Conservation (phyloP, 1,140 invertebrate species). For the Parasteatoda tepidariorum region DNA sequence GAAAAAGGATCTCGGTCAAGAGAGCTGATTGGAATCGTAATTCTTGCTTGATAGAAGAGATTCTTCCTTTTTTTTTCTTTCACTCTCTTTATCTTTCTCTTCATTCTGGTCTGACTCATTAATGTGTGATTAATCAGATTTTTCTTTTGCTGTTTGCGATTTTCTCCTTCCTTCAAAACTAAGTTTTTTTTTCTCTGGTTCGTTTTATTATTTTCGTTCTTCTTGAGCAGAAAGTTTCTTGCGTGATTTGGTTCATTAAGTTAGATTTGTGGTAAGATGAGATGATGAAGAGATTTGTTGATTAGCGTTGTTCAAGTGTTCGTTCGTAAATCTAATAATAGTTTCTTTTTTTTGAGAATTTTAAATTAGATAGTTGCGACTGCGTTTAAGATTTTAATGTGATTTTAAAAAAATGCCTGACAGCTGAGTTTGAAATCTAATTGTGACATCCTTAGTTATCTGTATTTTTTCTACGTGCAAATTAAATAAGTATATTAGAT, state of each 20-base stretch:
- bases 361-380: too few relatives aligned
- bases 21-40: constrained; percentile 55
- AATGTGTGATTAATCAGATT: constrained; percentile 57
- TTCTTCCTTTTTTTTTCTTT: neutral
- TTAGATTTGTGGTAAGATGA: constrained; percentile 8
- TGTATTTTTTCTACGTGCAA: too few relatives aligned
- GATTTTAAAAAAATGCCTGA: too few relatives aligned
- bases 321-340: too few relatives aligned
- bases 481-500: too few relatives aligned
- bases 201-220: neutral
- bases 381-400: too few relatives aligned
- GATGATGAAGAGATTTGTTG: too few relatives aligned
- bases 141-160: constrained; percentile 34
- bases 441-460: too few relatives aligned
- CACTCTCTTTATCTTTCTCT: neutral
- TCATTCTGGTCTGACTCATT: constrained; percentile 20
- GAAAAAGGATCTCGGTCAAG: constrained; percentile 51
- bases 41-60: constrained; percentile 27
- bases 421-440: too few relatives aligned
- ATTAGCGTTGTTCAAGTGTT: too few relatives aligned
- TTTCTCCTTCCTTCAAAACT: neutral
- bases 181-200: constrained; percentile 7
- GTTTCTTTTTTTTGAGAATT: too few relatives aligned
- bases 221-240: constrained; percentile 2
- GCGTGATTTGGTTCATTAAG: constrained; percentile 27